Conservation (phyloP, 2,888 invertebrate species). For the Caenorhabditis plicata region DNA sequence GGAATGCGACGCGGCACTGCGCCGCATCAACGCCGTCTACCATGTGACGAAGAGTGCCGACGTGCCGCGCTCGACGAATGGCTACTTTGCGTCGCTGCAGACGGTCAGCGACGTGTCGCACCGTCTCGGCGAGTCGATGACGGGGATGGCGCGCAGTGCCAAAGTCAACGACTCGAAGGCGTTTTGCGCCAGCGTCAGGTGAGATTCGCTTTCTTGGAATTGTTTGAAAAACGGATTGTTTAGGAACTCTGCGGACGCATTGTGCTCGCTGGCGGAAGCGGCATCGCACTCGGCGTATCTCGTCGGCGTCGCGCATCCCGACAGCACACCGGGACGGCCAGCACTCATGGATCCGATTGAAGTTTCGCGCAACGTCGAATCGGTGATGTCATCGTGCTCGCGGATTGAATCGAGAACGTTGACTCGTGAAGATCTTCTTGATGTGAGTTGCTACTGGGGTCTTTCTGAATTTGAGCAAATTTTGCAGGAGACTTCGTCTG, state of each 20-base stretch:
- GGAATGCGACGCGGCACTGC: conserved; percentile 91
- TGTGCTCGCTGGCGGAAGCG: conserved; percentile 87
- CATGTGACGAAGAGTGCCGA: conserved; percentile 81
- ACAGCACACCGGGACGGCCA: conserved; percentile 79
- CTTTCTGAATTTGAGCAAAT: too few species aligned
- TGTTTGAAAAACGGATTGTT: conserved; percentile 5
- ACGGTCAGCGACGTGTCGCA: conserved; percentile 81
- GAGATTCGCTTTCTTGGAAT: too few species aligned
- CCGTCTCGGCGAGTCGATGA: conserved; percentile 76
- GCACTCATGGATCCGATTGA: conserved; percentile 86
- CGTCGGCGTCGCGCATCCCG: conserved; percentile 87
- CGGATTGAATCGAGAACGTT: conserved; percentile 44
- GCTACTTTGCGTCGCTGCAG: conserved; percentile 66
- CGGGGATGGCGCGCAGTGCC: conserved; percentile 88
- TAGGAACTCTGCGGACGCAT: conserved; percentile 77
- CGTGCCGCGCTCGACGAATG: conserved; percentile 83
- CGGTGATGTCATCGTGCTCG: conserved; percentile 85
- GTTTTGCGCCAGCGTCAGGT: conserved; percentile 78
- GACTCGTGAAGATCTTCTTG: conserved; percentile 44
- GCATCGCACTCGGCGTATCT: conserved; percentile 90
- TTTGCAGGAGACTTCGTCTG: conserved; percentile 81
- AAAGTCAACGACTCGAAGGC: conserved; percentile 82
- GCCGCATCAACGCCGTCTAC: conserved; percentile 83
- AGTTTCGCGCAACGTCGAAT: conserved; percentile 83
- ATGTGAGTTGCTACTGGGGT: too few species aligned